Conservation (phyloP, 2,797 vertebrate species). For the Gymnodraco acuticeps region DNA sequence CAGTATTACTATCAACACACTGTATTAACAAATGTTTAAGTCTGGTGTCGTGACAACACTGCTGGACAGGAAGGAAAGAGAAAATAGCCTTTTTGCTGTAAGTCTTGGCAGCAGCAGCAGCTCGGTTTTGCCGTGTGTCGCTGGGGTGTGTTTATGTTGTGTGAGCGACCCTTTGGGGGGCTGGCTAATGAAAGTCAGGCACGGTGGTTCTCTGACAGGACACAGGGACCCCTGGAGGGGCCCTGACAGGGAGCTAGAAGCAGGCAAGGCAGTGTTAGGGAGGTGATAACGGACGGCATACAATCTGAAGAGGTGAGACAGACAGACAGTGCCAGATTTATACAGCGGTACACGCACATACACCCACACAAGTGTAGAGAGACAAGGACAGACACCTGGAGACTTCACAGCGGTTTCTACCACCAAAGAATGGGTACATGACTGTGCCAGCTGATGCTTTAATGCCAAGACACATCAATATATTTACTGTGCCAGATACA, state of each 20-base stretch:
- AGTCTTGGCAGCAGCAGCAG: conserved; percentile 39
- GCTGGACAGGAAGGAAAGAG: conserved; percentile 19
- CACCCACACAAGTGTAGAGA: conserved; percentile 34
- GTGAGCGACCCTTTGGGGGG: conserved; percentile 70
- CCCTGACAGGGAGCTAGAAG: conserved; percentile 58
- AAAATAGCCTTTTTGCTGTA: conserved; percentile 33
- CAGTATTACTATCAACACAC: background rate
- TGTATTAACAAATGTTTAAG: background rate
- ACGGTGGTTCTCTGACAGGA: conserved; percentile 73
- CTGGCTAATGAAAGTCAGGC: conserved; percentile 80
- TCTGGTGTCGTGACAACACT: conserved; percentile 26
- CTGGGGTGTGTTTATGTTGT: conserved; percentile 63
- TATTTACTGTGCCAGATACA: background rate
- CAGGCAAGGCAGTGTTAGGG: conserved; percentile 42
- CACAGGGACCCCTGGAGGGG: conserved; percentile 60
- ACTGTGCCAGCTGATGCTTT: background rate
- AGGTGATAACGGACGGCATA: conserved; percentile 54
- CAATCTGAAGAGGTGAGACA: conserved; percentile 44
- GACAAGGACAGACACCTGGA: conserved; percentile 41
- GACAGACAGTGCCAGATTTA: conserved; percentile 38
- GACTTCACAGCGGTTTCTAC: background rate
- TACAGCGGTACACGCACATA: conserved; percentile 31
- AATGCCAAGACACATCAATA: background rate
- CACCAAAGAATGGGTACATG: background rate
- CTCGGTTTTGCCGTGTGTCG: conserved; percentile 35